These are phyloP conservation scores for Syngnathus floridae DNA, from an alignment of 2,113 vertebrate genomes.

Conservation along the genomic window DNA sequence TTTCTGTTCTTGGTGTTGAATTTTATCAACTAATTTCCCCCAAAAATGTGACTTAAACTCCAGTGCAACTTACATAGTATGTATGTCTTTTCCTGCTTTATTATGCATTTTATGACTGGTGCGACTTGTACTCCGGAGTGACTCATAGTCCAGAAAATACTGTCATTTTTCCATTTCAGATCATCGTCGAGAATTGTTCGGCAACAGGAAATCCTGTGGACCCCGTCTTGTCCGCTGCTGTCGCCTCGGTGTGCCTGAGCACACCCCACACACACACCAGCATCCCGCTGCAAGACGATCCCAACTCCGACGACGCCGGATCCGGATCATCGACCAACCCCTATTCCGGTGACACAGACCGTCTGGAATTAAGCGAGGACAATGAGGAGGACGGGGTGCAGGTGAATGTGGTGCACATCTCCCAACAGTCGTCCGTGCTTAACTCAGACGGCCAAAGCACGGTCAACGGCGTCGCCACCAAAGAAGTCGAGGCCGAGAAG, in stretches of 20 bases:
- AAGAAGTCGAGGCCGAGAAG: slow-evolving; percentile 4
- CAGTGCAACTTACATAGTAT: too few relatives aligned
- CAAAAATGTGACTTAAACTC: too few relatives aligned
- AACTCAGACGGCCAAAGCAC: slow-evolving; percentile 21
- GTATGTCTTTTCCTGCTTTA: too few relatives aligned
- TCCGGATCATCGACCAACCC: background rate
- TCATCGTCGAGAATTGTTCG: slow-evolving; percentile 8
- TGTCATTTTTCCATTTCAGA: slow-evolving; percentile 26
- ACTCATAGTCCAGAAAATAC: too few relatives aligned
- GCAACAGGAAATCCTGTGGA: background rate
- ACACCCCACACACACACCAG: slow-evolving; percentile 54
- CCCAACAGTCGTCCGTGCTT: background rate
- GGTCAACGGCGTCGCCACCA: slow-evolving; percentile 30
- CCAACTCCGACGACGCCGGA: background rate
- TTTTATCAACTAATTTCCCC: too few relatives aligned
- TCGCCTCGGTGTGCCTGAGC: slow-evolving; percentile 38
- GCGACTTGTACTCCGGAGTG: too few relatives aligned
- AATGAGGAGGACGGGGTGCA: background rate
- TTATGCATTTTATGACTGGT: too few relatives aligned
- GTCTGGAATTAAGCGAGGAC: slow-evolving; percentile 41
- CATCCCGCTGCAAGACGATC: slow-evolving; percentile 2
- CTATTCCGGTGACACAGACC: slow-evolving; percentile 32
- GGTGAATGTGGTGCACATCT: background rate
- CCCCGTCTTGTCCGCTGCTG: background rate
- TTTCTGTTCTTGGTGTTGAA: too few relatives aligned